Base-by-base conservation (phyloP, 2,888 invertebrate genomes). In the Aricia artaxerxes region DNA sequence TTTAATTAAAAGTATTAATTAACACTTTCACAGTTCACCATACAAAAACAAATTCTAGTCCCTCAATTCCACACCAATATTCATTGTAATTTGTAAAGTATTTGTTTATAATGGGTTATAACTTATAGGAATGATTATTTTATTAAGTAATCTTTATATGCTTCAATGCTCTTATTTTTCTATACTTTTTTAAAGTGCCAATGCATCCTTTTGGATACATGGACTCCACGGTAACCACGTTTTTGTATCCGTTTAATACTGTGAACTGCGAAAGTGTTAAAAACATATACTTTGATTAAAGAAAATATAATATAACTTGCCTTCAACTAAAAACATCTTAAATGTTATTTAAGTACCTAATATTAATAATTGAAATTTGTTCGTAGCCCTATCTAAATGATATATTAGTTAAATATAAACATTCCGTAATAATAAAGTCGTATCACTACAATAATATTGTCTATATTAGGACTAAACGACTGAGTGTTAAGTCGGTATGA, bases 341-440 rank as follows among this genome's bases (percentile, higher is more conserved):
- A 53, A 79, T 24, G 16, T 76, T 57, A 61, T 61, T 53, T 64
- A 80, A 57, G 57, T 57, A 57, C 57, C 57, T 57, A 57, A 16
- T 57, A 78, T 75, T 72, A 78, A 80, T 69, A 69, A 69, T 69
- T 69, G 44, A 44, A 78, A 80, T 81, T 79, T 78, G 78, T 79
- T 80, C n/a, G 78, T 80, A 80, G 40, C 13, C 79, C 79, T 79
- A 81, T 79, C 61, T 80, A 81, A 79, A 49, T 78, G 77, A 78
- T 60, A 76, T 72, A 73, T 72, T 24, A 69, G 53, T 31, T 31
- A 69, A 72, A 69, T 61, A 69, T 72, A 40, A 78, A 78, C 53
- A 78, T 75, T 78, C 38, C 53, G 40, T 80, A 40, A 61, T 76
- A 49, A 77, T 35, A 13, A 35, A 69, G 69, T 38, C 35, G 5